These are phyloP conservation scores for Semicossyphus pulcher DNA, from an alignment of 2,113 vertebrate genomes.

Conservation along the genomic window DNA sequence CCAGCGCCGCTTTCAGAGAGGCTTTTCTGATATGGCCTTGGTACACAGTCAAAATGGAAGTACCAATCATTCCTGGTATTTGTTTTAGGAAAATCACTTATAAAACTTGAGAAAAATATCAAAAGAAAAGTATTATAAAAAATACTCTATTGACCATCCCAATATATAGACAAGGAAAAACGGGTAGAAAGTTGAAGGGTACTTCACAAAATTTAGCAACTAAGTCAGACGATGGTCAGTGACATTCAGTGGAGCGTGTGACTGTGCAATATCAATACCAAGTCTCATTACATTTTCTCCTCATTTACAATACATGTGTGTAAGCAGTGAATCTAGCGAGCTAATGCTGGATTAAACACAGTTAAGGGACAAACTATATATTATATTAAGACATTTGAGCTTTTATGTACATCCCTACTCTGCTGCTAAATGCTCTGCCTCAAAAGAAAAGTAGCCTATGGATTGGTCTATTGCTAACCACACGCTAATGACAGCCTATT, in stretches of 20 bases:
- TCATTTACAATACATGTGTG: slow-evolving; percentile 38
- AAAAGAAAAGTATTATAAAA: slow-evolving; percentile 85
- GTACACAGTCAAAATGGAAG: slow-evolving; percentile 67
- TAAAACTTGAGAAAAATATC: slow-evolving; percentile 83
- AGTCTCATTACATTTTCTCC: slow-evolving; percentile 48
- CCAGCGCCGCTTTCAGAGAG: slow-evolving; percentile 30
- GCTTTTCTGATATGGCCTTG: slow-evolving; percentile 48
- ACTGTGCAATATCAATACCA: slow-evolving; percentile 42
- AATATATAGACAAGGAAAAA: slow-evolving; percentile 66
- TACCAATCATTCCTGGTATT: slow-evolving; percentile 72
- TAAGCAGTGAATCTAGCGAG: slow-evolving; percentile 26
- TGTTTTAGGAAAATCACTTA: slow-evolving; percentile 75
- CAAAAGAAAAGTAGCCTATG: slow-evolving; percentile 22
- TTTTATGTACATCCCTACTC: slow-evolving; percentile 48
- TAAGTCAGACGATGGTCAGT: slow-evolving; percentile 48
- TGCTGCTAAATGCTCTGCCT: slow-evolving; percentile 27
- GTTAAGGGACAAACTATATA: slow-evolving; percentile 50
- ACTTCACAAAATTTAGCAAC: slow-evolving; percentile 47
- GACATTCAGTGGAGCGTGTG: slow-evolving; percentile 70
- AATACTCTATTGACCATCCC: slow-evolving; percentile 79
- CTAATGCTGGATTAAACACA: slow-evolving; percentile 40
- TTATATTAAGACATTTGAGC: slow-evolving; percentile 44
- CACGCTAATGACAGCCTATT: not conserved
- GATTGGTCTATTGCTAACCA: slow-evolving; percentile 11
- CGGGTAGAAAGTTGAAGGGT: slow-evolving; percentile 64